Evolutionary conservation across 2,888 invertebrate genomes (phyloP).

Genomic region (Pristionchus exspectatus): DNA sequence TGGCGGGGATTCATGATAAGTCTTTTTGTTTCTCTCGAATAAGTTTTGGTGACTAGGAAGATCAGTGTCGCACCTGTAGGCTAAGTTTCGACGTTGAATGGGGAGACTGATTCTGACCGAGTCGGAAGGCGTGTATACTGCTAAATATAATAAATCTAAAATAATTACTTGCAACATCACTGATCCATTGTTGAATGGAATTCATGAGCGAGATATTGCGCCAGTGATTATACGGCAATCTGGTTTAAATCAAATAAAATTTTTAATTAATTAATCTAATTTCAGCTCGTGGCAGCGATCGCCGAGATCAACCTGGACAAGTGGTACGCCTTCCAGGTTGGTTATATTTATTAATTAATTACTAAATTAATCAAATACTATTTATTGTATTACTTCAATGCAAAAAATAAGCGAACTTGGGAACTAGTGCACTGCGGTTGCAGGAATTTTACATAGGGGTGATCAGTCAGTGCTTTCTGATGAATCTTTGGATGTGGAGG

Average conservation of each 20-base stretch:
- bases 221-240: neutral
- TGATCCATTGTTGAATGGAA: no score
- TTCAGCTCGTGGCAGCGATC: conserved; percentile 74
- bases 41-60: neutral
- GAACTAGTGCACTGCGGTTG: no score
- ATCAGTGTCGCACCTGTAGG: neutral
- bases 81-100: neutral
- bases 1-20: neutral
- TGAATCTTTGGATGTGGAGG: no score
- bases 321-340: conserved; percentile 75
- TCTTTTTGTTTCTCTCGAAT: neutral
- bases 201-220: neutral
- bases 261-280: neutral
- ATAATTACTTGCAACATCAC: neutral
- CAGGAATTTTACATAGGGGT: no score
- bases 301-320: conserved; percentile 72
- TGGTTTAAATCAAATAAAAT: neutral
- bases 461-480: no score
- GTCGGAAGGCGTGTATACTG: neutral
- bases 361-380: neutral
- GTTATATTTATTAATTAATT: neutral
- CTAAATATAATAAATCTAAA: neutral
- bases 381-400: no score
- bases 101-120: neutral
- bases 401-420: no score